Base-by-base conservation (phyloP, 2,113 vertebrate genomes). In the Crotalus viridis region DNA sequence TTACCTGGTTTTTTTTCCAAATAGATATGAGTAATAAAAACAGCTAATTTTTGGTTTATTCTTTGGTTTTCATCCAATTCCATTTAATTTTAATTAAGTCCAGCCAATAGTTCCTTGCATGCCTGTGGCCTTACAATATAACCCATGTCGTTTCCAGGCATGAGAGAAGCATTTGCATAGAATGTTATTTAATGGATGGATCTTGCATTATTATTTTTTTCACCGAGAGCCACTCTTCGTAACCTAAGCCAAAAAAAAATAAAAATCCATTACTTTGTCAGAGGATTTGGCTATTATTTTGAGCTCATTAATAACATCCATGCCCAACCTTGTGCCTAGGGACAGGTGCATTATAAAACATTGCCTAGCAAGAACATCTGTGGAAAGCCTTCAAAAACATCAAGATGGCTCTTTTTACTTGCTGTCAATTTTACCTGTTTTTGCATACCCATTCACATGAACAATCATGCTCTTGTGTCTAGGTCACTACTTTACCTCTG, bases 31-130 rank as follows among this genome's bases (percentile, higher is more conserved):
- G 48, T 24, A 64, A 39, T 33, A 17, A 74, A 26, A 85, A 56
- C 0, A 28, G 10, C 0, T 0, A 0, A 43, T 85, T 13, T 2
- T 5, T 22, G 26, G 24, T 10, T 21, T 33, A 0, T 26, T 61
- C 12, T n/a, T 43, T 81, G 2, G 1, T 7, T 91, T 88, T 57
- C 54, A 85, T 43, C 17, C 4, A 1, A 28, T 4, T 2, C 1
- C 19, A 13, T 89, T 39, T 43, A 54, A 39, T 22, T 91, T 91
- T 91, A 93, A 91, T 85, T 59, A 93, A 57, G 15, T 56, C 61
- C 69, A 51, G 52, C 46, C 56, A 94, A 69, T 89, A 87, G n/a
- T 85, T 87, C n/a, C 26, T 46, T 39, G 21, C 26, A 64, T 64
- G 87, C 87, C 26, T 69, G n/a, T 33, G 52, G 69, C n/a, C 28